Conservation (phyloP, 2,113 vertebrate species). For the Lagopus leucura region DNA sequence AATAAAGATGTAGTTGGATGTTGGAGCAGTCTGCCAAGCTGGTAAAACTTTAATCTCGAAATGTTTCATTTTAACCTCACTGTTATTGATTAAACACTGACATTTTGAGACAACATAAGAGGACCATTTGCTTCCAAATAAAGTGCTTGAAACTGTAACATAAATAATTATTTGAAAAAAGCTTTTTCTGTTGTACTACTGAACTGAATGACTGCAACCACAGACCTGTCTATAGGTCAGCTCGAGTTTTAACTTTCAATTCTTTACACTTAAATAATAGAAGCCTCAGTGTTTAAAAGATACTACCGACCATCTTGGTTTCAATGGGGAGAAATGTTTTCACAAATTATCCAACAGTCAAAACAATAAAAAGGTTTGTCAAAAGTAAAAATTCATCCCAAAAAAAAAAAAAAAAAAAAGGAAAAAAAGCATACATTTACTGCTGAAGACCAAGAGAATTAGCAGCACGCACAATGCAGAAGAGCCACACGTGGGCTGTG, state of each 20-base stretch:
- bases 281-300: background rate
- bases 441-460: background rate
- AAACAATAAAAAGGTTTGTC: background rate
- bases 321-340: background rate
- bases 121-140: background rate
- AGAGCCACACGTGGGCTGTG: background rate
- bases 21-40: background rate
- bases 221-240: background rate
- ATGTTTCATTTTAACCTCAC: constrained; percentile 1
- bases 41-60: constrained; percentile 46
- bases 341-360: background rate
- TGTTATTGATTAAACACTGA: constrained; percentile 35
- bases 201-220: background rate
- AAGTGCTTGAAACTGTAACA: background rate
- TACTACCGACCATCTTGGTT: background rate
- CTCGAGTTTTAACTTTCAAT: background rate
- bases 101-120: background rate
- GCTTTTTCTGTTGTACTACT: background rate
- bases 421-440: background rate
- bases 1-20: background rate
- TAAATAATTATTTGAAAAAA: background rate
- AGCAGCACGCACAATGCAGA: background rate
- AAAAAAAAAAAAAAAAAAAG: background rate
- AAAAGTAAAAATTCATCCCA: background rate
- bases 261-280: background rate